Percentiles rank a stretch among this genome's conserved stretches.
Evolutionary conservation across 2,797 vertebrate species (phyloP).

Genomic region (Rhodeus uyekii): DNA sequence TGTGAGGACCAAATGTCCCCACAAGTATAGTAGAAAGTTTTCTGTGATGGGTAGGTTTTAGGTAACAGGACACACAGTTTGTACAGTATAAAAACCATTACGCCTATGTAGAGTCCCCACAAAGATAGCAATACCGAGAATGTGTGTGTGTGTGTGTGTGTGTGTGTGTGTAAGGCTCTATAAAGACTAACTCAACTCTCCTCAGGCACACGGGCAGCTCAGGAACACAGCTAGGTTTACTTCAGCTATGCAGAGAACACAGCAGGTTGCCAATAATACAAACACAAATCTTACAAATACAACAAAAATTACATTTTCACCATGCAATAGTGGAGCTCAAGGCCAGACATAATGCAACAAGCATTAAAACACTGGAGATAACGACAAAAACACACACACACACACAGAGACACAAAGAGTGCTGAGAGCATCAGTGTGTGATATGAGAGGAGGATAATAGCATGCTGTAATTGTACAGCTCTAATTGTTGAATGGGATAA

Average conservation of each 20-base stretch:
- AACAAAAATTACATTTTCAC: neutral
- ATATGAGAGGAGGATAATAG: constrained; percentile 43
- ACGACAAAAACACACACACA: neutral
- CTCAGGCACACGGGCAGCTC: constrained; percentile 32
- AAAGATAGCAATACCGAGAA: no score
- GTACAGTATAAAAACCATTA: no score
- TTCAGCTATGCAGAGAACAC: constrained; percentile 27
- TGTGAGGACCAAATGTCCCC: no score
- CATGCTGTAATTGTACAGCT: constrained; percentile 57
- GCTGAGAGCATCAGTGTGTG: constrained; percentile 14
- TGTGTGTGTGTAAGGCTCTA: constrained; percentile 36
- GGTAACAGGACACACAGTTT: no score
- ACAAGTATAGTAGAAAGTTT: no score
- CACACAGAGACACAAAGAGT: constrained; percentile 10
- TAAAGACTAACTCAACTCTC: constrained; percentile 42
- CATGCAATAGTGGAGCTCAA: constrained; percentile 5
- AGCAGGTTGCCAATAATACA: constrained; percentile 23
- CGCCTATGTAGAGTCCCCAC: no score
- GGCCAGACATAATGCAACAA: neutral
- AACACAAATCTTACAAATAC: constrained; percentile 8
- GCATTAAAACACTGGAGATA: neutral
- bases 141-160: constrained; percentile 45
- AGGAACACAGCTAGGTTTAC: constrained; percentile 37
- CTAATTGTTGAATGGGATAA: constrained; percentile 66
- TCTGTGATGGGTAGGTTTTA: no score